Conservation (phyloP, 2,888 invertebrate genomes). For the Papilio demoleus region DNA sequence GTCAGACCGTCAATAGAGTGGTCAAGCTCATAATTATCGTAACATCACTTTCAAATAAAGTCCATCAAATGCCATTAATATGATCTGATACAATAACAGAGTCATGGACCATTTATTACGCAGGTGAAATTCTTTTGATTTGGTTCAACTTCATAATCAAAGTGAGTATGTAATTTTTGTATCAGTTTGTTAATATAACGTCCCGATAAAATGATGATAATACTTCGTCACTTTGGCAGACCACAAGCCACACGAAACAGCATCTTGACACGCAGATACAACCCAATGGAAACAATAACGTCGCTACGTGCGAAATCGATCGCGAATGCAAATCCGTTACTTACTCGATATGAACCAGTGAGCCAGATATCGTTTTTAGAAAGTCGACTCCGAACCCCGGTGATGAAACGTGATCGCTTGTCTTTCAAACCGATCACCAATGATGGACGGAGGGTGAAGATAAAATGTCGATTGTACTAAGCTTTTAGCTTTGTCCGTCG, state of each 20-base stretch:
- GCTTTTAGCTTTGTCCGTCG: slow-evolving; percentile 21
- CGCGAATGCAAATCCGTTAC: slow-evolving; percentile 70
- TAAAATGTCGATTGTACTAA: slow-evolving; percentile 20
- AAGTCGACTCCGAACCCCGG: slow-evolving; percentile 48
- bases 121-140: slow-evolving; percentile 3
- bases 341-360: slow-evolving; percentile 52
- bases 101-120: slow-evolving; percentile 42
- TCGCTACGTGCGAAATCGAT: slow-evolving; percentile 67
- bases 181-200: neutral
- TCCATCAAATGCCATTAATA: slow-evolving; percentile 12
- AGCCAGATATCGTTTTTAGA: slow-evolving; percentile 51
- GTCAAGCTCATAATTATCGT: slow-evolving; percentile 18
- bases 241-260: slow-evolving; percentile 71
- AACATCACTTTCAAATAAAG: slow-evolving; percentile 16
- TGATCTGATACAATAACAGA: slow-evolving; percentile 8
- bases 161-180: neutral
- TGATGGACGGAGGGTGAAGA: slow-evolving; percentile 27
- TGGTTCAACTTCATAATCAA: neutral
- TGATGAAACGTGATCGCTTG: slow-evolving; percentile 37
- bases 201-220: neutral
- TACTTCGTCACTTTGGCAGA: slow-evolving; percentile 48
- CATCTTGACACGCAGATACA: slow-evolving; percentile 59
- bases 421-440: slow-evolving; percentile 20
- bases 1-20: slow-evolving; percentile 9
- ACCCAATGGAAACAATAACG: slow-evolving; percentile 68